Evolutionary conservation across 2,888 invertebrate species (phyloP), one percentile per base, ranked within the genome.

Genomic region (Oxycera nigricornis): DNA sequence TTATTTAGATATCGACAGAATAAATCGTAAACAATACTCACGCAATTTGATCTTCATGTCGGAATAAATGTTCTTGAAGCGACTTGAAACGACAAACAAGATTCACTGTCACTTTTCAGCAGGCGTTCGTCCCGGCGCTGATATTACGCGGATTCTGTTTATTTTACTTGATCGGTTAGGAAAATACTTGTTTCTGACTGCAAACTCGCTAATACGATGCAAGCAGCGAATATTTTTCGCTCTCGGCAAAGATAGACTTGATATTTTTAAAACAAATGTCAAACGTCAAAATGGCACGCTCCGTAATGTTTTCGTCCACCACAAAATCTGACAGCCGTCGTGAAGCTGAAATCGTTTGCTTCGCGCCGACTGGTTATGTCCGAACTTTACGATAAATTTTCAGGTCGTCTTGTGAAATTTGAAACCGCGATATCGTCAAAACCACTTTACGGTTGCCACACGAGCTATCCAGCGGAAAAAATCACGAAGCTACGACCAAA

Each of bases 251-350:
- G 68, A 31, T 17, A 6, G n/a, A 24, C 26, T 31, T 26, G 30
- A 17, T 9, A 26, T 59, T 72, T 52, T 35, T 62, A 20, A 52
- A 61, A 61, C 50, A 62, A 62, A 73, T 62, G 73, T 73, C 73
- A 73, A 73, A 73, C 55, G 73, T 73, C 73, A 73, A 62, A 73
- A 61, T 61, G 73, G 73, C 73, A 73, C 52, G 62, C 61, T 73
- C 57, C 61, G 70, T 31, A 35, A 31, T 70, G 70, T 70, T 70
- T 70, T 70, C 39, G 55, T 55, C 17, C 17, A 55, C 52, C 30
- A 55, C 30, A 67, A 14, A 24, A 26, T 41, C 61, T 57, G 73
- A 67, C 62, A 62, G 62, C 31, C 62, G 62, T 59, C 28, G 59
- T 24, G 7, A 59, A 59, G 30, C 59, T 30, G 22, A 2, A 17